A percentile compares a stretch with the other conserved stretches of the same genome.
Evolutionary conservation across 2,113 vertebrate species (phyloP).

Genomic region (Dolichallabes microphthalmus): DNA sequence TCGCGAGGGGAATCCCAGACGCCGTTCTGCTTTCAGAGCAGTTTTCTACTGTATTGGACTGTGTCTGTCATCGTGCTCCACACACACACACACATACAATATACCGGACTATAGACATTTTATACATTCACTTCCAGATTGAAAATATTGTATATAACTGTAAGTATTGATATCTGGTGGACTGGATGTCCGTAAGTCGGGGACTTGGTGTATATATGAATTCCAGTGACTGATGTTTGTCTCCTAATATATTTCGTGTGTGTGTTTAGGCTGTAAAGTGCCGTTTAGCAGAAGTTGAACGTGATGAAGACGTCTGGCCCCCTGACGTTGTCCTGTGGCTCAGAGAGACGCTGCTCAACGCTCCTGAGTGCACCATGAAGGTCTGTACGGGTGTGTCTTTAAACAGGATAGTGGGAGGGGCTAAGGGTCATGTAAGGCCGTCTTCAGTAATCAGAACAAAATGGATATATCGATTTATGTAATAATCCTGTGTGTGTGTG

Average conservation of each 20-base stretch:
- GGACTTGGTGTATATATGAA: too few relatives aligned
- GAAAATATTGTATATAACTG: too few relatives aligned
- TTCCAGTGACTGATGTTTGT: not conserved
- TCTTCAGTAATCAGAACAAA: not conserved
- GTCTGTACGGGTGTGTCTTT: slow-evolving; percentile 61
- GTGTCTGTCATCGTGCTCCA: too few relatives aligned
- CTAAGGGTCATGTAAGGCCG: not conserved
- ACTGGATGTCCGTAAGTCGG: too few relatives aligned
- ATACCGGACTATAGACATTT: too few relatives aligned
- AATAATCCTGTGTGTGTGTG: not conserved
- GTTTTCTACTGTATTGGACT: too few relatives aligned
- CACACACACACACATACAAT: too few relatives aligned
- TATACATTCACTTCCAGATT: too few relatives aligned
- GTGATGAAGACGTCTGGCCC: slow-evolving; percentile 81
- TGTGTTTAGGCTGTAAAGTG: slow-evolving; percentile 80
- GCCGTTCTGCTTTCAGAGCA: too few relatives aligned
- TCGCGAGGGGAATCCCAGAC: too few relatives aligned
- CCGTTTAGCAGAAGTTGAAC: slow-evolving; percentile 79
- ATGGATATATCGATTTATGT: not conserved
- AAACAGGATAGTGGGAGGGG: not conserved
- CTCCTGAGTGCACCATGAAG: slow-evolving; percentile 84
- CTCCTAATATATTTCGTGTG: not conserved
- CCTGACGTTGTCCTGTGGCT: slow-evolving; percentile 82
- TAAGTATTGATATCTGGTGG: too few relatives aligned
- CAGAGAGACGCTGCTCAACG: slow-evolving; percentile 76